These are phyloP conservation scores for Prosopocoilus inquinatus DNA, from an alignment of 2,888 invertebrate species.

Conservation along the genomic window DNA sequence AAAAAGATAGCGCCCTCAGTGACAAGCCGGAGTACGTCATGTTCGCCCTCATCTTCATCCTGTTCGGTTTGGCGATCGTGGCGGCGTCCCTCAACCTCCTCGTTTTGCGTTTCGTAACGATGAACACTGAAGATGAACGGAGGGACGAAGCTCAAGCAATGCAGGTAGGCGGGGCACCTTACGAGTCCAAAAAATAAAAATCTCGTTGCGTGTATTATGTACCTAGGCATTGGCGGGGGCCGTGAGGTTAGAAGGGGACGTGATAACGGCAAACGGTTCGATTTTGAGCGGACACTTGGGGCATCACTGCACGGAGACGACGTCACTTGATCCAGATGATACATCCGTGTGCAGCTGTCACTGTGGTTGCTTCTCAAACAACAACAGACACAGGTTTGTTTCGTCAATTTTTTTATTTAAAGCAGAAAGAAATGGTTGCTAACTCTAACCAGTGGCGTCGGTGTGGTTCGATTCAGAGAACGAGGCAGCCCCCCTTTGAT, in stretches of 20 bases:
- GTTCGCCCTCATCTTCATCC: slow-evolving; percentile 97
- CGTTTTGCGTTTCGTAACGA: slow-evolving; percentile 91
- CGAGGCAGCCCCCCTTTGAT: too few relatives aligned
- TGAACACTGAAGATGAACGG: slow-evolving; percentile 98
- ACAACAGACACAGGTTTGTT: slow-evolving; percentile 46
- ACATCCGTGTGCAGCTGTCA: slow-evolving; percentile 52
- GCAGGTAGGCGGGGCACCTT: slow-evolving; percentile 58
- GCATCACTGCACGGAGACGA: slow-evolving; percentile 51
- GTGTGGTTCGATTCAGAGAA: too few relatives aligned
- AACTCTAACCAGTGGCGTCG: too few relatives aligned
- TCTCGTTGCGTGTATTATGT: slow-evolving; percentile 5
- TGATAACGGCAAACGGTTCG: slow-evolving; percentile 91
- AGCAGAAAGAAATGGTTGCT: too few relatives aligned
- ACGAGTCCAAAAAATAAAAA: too few relatives aligned
- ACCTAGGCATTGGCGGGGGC: slow-evolving; percentile 89
- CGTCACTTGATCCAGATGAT: slow-evolving; percentile 49
- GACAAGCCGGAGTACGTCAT: slow-evolving; percentile 96
- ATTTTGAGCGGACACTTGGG: slow-evolving; percentile 70
- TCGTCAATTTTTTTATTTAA: too few relatives aligned
- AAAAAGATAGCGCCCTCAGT: slow-evolving; percentile 93
- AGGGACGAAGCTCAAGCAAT: slow-evolving; percentile 94
- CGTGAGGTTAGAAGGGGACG: slow-evolving; percentile 93
- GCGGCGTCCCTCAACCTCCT: slow-evolving; percentile 97
- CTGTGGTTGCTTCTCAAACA: slow-evolving; percentile 49
- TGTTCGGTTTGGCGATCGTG: slow-evolving; percentile 97